Evolutionary conservation across 2,797 vertebrate genomes (phyloP).

Genomic region (Sardinella longiceps): DNA sequence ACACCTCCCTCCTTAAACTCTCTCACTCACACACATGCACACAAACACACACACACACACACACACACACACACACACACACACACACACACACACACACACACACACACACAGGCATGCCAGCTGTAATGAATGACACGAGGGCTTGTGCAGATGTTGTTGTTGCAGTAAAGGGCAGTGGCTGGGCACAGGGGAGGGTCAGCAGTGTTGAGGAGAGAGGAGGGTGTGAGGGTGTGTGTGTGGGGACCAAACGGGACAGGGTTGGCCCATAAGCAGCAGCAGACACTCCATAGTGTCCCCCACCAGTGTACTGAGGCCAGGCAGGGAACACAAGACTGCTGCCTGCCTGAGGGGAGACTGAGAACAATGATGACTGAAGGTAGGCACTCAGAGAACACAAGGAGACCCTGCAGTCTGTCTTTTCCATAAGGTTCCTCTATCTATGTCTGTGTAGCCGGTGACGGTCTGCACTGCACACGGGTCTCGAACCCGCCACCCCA

Average conservation of each 20-base stretch:
- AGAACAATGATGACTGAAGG: not conserved
- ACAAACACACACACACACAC: not conserved
- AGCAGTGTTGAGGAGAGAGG: not conserved
- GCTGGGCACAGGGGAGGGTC: constrained; percentile 1
- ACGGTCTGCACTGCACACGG: too few species aligned
- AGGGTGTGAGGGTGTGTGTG: too few species aligned
- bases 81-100: not conserved
- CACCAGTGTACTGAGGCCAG: not conserved
- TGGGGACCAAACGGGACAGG: not conserved
- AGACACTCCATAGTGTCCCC: not conserved
- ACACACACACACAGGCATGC: too few species aligned
- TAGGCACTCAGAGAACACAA: not conserved
- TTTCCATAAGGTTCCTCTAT: not conserved
- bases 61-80: not conserved
- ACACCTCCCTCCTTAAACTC: not conserved
- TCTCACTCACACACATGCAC: not conserved
- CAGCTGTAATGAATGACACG: constrained; percentile 65
- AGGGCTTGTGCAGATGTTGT: constrained; percentile 66
- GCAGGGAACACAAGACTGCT: not conserved
- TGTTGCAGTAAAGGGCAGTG: constrained; percentile 21
- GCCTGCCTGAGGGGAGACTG: not conserved
- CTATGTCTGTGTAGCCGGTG: not conserved
- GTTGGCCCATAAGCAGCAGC: not conserved
- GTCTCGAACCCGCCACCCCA: too few species aligned
- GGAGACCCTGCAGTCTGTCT: not conserved